Conservation (phyloP, 2,888 invertebrate species). For the Trilocha varians region DNA sequence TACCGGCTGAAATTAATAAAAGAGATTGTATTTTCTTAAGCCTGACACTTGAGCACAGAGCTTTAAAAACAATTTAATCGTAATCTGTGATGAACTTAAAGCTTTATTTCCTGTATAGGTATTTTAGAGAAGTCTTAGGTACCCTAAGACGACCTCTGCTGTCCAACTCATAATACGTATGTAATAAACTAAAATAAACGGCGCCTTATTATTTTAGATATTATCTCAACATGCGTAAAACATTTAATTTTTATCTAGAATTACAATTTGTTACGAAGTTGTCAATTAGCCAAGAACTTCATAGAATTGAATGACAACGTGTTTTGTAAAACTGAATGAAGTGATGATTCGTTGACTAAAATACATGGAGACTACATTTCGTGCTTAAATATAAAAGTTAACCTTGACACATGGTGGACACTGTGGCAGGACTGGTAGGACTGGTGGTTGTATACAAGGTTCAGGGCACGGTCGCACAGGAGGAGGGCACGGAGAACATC, state of each 20-base stretch:
- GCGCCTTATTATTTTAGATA: too few species aligned
- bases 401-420: slow-evolving; percentile 64
- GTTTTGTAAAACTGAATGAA: not conserved
- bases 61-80: too few species aligned
- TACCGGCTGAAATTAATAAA: slow-evolving; percentile 24
- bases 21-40: not conserved
- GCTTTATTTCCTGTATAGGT: too few species aligned
- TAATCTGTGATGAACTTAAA: too few species aligned
- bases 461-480: slow-evolving; percentile 56
- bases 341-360: not conserved
- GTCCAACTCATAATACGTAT: not conserved
- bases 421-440: slow-evolving; percentile 46
- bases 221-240: too few species aligned
- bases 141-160: too few species aligned
- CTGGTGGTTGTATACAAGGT: slow-evolving; percentile 40
- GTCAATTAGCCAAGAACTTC: not conserved
- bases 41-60: too few species aligned
- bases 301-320: too few species aligned
- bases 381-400: slow-evolving; percentile 1
- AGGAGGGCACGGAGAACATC: slow-evolving; percentile 60
- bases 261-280: too few species aligned
- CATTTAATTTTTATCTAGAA: too few species aligned
- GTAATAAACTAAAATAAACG: too few species aligned
- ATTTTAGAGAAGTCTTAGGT: too few species aligned
- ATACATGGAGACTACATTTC: not conserved